These are phyloP conservation scores for Stratiomys singularior DNA, from an alignment of 2,888 invertebrate species.

Conservation along the genomic window DNA sequence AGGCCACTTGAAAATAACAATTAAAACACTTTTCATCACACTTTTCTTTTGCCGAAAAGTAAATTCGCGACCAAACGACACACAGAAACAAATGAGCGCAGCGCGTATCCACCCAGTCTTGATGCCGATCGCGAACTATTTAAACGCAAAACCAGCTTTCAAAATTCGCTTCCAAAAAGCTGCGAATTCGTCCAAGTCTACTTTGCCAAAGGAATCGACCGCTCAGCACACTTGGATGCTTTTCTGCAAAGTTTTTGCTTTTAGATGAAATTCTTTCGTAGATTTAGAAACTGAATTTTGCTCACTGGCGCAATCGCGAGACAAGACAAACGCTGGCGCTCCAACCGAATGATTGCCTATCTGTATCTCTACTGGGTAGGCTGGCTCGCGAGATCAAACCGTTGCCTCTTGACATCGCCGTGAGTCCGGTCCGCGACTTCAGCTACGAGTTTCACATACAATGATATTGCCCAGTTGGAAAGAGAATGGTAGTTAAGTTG, in stretches of 20 bases:
- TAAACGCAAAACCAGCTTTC: neutral
- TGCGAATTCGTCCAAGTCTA: neutral
- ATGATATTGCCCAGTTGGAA: constrained; percentile 20
- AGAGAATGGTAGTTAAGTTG: neutral
- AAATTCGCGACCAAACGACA: neutral
- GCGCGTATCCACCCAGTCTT: neutral
- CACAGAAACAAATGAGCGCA: neutral
- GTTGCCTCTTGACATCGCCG: neutral
- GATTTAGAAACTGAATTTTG: no score
- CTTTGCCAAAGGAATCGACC: neutral
- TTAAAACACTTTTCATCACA: neutral
- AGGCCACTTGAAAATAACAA: neutral
- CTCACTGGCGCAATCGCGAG: neutral
- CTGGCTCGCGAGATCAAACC: neutral
- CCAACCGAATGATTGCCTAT: constrained; percentile 15
- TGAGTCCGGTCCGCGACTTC: constrained; percentile 18
- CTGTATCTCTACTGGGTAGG: neutral
- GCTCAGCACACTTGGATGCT: neutral
- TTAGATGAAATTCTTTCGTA: no score
- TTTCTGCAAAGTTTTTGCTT: no score
- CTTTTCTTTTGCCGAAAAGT: neutral
- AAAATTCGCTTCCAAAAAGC: constrained; percentile 10
- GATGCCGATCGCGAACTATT: constrained; percentile 30
- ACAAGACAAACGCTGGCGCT: neutral
- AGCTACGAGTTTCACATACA: neutral